These are phyloP conservation scores for Cryptus armator DNA, from an alignment of 2,888 invertebrate genomes.

Conservation along the genomic window DNA sequence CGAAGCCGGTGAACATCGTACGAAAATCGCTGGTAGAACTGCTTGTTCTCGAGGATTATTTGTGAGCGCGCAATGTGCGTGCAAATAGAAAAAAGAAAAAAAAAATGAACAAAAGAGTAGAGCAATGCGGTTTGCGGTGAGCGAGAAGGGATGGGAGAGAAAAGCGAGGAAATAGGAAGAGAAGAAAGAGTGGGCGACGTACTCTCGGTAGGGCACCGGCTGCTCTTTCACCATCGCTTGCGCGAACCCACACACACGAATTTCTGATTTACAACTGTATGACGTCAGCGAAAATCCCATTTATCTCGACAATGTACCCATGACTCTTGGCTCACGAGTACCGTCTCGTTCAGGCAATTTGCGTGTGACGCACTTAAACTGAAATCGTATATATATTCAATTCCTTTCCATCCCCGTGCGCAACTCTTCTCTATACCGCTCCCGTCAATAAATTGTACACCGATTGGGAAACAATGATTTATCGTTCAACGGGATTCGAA, in stretches of 20 bases:
- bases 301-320: slow-evolving; percentile 22
- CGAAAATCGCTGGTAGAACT: slow-evolving; percentile 4
- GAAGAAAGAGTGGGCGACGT: slow-evolving; percentile 36
- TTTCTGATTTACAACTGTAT: slow-evolving; percentile 59
- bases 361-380: slow-evolving; percentile 57
- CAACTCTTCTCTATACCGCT: not conserved
- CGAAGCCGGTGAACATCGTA: slow-evolving; percentile 10
- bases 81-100: not conserved
- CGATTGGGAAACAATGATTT: slow-evolving; percentile 20
- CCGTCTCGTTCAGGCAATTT: slow-evolving; percentile 55
- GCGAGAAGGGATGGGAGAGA: slow-evolving; percentile 3
- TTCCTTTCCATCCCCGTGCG: not conserved
- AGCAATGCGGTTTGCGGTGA: slow-evolving; percentile 6
- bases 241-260: slow-evolving; percentile 21
- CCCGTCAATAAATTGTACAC: not conserved
- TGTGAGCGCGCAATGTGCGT: not conserved
- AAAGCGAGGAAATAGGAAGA: slow-evolving; percentile 10
- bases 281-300: slow-evolving; percentile 62
- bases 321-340: slow-evolving; percentile 20
- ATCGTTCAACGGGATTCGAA: slow-evolving; percentile 15
- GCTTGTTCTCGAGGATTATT: not conserved
- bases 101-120: slow-evolving; percentile 30
- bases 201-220: slow-evolving; percentile 51
- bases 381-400: slow-evolving; percentile 25
- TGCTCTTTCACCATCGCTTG: slow-evolving; percentile 39